phyloP scores from a whole-genome alignment of 2,888 invertebrate genomes.

The Ctena decussata region DNA sequence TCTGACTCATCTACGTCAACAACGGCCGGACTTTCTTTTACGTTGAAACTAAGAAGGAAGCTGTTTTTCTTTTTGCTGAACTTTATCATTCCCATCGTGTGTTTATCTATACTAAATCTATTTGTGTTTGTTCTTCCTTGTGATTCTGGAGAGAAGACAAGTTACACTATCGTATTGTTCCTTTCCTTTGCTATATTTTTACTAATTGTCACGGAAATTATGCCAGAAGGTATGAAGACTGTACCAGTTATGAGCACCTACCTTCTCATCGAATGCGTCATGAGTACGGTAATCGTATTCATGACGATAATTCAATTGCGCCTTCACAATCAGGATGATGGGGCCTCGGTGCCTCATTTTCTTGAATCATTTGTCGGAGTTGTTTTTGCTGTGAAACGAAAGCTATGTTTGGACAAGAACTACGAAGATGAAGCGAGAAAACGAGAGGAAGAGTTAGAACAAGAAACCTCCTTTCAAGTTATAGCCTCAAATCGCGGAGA shows the following conservation, averaged over 20 bases:
- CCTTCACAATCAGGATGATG: constrained; percentile 50
- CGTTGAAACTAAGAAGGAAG: constrained; percentile 48
- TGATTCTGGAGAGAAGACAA: constrained; percentile 62
- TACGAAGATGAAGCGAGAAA: not conserved
- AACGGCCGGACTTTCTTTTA: constrained; percentile 53
- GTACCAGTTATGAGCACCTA: constrained; percentile 60
- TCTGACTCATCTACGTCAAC: constrained; percentile 46
- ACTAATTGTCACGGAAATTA: constrained; percentile 65
- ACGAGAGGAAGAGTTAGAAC: not conserved
- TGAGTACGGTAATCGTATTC: constrained; percentile 59
- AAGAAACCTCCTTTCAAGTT: not conserved
- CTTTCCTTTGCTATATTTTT: constrained; percentile 65
- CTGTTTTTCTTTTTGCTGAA: constrained; percentile 56
- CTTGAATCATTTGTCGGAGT: constrained; percentile 29
- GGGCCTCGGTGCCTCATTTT: constrained; percentile 39
- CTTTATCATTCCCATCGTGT: constrained; percentile 58
- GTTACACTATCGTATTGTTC: constrained; percentile 61
- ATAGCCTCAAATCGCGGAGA: not conserved
- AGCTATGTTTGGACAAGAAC: constrained; percentile 16
- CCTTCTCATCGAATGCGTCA: constrained; percentile 53
- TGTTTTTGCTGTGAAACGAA: constrained; percentile 37
- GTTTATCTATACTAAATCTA: constrained; percentile 48
- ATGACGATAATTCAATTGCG: constrained; percentile 51
- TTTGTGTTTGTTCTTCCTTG: constrained; percentile 61
- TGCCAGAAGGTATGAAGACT: constrained; percentile 66